Base-by-base conservation (phyloP, 2,113 vertebrate genomes). In the Suncus etruscus region DNA sequence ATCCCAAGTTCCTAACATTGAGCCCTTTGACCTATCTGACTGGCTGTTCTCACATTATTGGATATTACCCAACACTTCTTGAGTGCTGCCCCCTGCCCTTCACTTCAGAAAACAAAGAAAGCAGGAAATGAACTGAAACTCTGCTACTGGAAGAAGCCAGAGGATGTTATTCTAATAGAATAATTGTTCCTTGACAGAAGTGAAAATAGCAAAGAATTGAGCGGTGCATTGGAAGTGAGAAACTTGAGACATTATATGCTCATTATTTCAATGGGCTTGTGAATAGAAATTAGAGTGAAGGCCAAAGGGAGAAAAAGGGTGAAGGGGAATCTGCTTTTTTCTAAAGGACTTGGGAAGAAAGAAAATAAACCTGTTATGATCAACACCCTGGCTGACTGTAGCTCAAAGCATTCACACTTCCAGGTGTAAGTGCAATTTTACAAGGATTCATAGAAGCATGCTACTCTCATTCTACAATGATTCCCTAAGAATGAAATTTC, bases 301-400 rank as follows among this genome's bases (percentile, higher is more conserved):
- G 48, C 29, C 84, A 54, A 83, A n/a, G 58, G 70, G 65, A 78
- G 47, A 31, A 15, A 2, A n/a, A 9, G 20, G 27, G 7, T 32
- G 12, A 54, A 89, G 1, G 58, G 4, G 3, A 31, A 24, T n/a
- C 4, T n/a, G 27, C 65, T 87, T 77, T 77, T 81, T 51, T 72
- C 80, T 65, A 14, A 6, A 48, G 81, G 47, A 32, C 6, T 1
- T 74, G 29, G 81, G 45, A 89, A 29, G 84, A 84, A 84, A 69
- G 11, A 51, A 92, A 85, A 87, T 25, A 84, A 91, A 63, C 22
- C 11, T 93, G 83, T 25, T 82, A 29, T 54, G 24, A 87, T 92
- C 72, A 68, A 87, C 82, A 89, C 65, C 12, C 50, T 32, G 65
- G 48, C 75, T 70, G 24, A 68, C 72, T 47, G 1, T 8, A 83